Conservation (phyloP, 2,797 vertebrate species). For the Dermochelys coriacea region DNA sequence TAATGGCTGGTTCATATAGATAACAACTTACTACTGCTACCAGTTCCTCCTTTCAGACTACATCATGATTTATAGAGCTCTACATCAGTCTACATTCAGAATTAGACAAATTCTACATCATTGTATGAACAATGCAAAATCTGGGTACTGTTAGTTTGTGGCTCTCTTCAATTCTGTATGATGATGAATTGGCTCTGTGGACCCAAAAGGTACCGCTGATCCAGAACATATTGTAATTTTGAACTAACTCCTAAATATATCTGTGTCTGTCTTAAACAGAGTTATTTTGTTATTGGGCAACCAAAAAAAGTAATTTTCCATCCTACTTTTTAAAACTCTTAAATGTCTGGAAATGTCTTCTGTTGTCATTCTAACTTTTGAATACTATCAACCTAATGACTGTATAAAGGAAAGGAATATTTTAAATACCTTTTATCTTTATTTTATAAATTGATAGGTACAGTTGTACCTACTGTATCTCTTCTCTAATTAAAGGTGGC, state of each 20-base stretch:
- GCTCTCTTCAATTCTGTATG: conserved; percentile 34
- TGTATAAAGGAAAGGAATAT: conserved; percentile 41
- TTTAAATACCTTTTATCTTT: conserved; percentile 77
- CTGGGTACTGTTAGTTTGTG: conserved; percentile 21
- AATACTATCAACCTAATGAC: conserved; percentile 20
- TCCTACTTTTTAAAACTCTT: conserved; percentile 24
- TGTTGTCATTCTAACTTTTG: conserved; percentile 45
- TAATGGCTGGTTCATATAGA: background rate
- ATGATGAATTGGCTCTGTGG: conserved; percentile 35
- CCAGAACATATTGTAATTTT: conserved; percentile 31
- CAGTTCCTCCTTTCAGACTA: background rate
- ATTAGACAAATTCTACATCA: background rate
- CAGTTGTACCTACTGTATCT: conserved; percentile 83
- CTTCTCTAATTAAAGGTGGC: conserved; percentile 88
- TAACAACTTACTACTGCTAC: background rate
- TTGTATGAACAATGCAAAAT: background rate
- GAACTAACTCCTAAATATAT: conserved; percentile 37
- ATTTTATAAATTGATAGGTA: conserved; percentile 80
- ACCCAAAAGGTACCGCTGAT: conserved; percentile 16
- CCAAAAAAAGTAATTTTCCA: background rate
- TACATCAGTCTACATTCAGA: background rate
- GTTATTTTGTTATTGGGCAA: conserved; percentile 18
- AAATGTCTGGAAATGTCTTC: conserved; percentile 42
- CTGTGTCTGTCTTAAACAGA: conserved; percentile 9
- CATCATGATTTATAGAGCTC: background rate